Evolutionary conservation across 1,140 invertebrate genomes (phyloP), one percentile per base, ranked within the genome.

Genomic region (Trachymyrmex cornetzi): DNA sequence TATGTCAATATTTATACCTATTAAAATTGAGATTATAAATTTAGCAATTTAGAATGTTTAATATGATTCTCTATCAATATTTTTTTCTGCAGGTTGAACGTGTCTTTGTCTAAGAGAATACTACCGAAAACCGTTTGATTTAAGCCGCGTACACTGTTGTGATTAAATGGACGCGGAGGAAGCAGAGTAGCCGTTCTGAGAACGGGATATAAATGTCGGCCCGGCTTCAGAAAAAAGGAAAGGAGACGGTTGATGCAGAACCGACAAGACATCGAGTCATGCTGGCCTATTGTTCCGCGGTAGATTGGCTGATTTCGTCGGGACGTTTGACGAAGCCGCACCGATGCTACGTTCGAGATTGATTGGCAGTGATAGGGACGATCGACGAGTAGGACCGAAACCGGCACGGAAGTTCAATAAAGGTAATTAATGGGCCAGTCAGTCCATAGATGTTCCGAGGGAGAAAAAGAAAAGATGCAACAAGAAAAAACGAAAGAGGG

Each of bases 301-400:
- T 92, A 89, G 93, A 93, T 94, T 91, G 91, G 88, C 90, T 85
- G 89, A 91, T 88, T 86, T 89, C 71, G 82, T 91, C 90, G 90
- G 86, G 86, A 89, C 88, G 90, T 88, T 91, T 91, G 91, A 92
- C 91, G 90, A 90, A 88, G 88, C 90, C 88, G 85, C 87, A 50
- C 74, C 82, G 77, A 82, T 82, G 85, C 87, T 89, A 66, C 86
- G 88, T 75, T 84, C 77, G 89, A 94, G 93, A 94, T 94, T 93
- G 93, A 94, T 94, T 92, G 93, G 87, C 90, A 88, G 87, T 93
- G 94, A 94, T 94, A 94, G 90, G 93, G 92, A 91, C 91, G 93
- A 93, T 93, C 92, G 93, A 90, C 89, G 87, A 92, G 89, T 87
- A 90, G 89, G 82, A 53, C 90, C 88, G 89, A 91, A 91, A 88